Percentiles rank a stretch among this genome's conserved stretches.
phyloP scores from a whole-genome alignment of 2,113 vertebrate genomes.

The Poeciliopsis prolifica region DNA sequence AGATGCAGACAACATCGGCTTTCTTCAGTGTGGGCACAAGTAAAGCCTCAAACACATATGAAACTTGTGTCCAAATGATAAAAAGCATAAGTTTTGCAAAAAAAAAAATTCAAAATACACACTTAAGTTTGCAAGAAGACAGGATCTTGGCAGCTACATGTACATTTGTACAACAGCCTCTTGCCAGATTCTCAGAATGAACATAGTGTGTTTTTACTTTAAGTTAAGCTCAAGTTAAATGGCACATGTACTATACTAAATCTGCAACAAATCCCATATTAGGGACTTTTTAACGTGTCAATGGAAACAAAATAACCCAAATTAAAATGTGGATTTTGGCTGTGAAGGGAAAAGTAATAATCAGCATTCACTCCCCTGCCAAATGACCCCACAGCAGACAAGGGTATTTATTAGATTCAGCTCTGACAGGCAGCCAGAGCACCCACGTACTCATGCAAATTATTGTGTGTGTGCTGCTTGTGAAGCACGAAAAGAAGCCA shows the following conservation, averaged over 20 bases:
- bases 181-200: background rate
- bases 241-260: background rate
- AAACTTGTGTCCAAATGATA: background rate
- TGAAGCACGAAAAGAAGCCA: background rate
- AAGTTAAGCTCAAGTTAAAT: background rate
- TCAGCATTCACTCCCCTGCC: background rate
- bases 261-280: background rate
- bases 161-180: background rate
- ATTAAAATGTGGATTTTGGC: background rate
- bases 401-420: background rate
- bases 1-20: constrained; percentile 33
- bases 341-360: background rate
- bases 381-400: background rate
- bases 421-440: constrained; percentile 3
- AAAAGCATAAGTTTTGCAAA: background rate
- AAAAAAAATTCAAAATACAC: background rate
- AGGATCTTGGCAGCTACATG: background rate
- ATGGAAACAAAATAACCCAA: background rate
- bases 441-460: background rate
- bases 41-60: constrained; percentile 31
- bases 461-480: background rate
- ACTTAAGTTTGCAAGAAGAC: background rate
- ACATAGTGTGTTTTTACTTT: background rate
- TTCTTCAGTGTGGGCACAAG: constrained; percentile 11
- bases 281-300: background rate